These are phyloP conservation scores for Spizella passerina DNA, from an alignment of 2,797 vertebrate species.

Conservation along the genomic window DNA sequence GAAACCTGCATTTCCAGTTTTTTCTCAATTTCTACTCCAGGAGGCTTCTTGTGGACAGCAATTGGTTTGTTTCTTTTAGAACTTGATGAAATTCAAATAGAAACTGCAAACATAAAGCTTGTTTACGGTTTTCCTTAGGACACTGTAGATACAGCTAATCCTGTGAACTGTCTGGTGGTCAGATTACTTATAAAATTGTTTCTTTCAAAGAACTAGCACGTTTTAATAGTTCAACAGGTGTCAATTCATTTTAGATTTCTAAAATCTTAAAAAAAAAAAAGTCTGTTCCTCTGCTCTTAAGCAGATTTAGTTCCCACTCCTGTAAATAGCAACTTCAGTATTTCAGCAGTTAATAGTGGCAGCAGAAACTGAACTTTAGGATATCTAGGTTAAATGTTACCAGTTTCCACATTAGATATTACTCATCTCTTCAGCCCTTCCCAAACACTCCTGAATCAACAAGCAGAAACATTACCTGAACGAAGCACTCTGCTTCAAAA, in stretches of 20 bases:
- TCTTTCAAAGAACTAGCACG: background rate
- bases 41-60: background rate
- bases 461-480: background rate
- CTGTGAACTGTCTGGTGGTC: background rate
- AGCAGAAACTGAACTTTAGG: background rate
- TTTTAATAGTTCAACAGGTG: background rate
- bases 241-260: background rate
- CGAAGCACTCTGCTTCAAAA: background rate
- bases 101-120: background rate
- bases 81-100: background rate
- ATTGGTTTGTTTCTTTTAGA: background rate
- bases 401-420: background rate
- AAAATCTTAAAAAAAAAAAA: background rate
- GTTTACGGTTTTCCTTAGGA: background rate
- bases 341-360: background rate
- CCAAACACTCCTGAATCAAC: background rate
- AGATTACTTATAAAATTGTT: background rate
- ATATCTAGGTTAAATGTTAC: background rate
- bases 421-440: background rate
- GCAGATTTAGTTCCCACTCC: background rate
- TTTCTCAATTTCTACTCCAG: background rate
- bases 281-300: background rate
- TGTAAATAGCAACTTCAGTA: background rate
- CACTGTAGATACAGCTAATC: background rate
- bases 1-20: background rate